Evolutionary conservation across 2,113 vertebrate species (phyloP).

Genomic region (Tetraodon nigroviridis): DNA sequence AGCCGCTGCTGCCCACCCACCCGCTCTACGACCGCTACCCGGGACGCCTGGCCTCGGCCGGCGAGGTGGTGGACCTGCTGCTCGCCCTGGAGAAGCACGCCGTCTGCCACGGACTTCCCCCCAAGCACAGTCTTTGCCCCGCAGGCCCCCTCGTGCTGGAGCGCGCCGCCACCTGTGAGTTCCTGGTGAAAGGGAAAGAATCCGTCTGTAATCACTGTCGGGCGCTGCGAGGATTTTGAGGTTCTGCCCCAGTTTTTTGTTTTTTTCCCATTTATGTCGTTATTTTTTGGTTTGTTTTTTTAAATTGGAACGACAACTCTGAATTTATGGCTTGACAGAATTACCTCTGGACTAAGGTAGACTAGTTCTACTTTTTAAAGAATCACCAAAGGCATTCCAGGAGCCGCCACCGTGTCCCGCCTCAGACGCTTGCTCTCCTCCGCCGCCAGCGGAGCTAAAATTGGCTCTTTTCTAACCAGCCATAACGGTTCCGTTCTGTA

Average conservation of each 20-base stretch:
- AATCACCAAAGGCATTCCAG: conserved; percentile 59
- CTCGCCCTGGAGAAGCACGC: conserved; percentile 67
- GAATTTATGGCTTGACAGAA: conserved; percentile 19
- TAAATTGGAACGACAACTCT: conserved; percentile 3
- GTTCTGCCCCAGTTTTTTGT: neutral
- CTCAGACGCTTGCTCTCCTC: conserved; percentile 8
- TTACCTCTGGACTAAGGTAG: conserved; percentile 42
- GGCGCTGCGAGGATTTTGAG: conserved; percentile 36
- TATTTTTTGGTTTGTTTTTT: neutral
- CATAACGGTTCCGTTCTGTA: neutral
- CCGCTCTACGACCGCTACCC: conserved; percentile 66
- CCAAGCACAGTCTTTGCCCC: neutral
- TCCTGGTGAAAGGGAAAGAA: conserved; percentile 61
- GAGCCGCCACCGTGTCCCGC: conserved; percentile 16
- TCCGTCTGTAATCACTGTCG: conserved; percentile 63
- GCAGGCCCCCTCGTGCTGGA: conserved; percentile 55
- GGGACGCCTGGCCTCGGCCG: conserved; percentile 34
- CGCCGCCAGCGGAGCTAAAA: neutral
- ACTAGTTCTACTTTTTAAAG: conserved; percentile 20
- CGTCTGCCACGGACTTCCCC: conserved; percentile 68
- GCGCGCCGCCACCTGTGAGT: conserved; percentile 71
- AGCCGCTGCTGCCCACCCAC: conserved; percentile 74
- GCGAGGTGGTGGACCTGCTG: conserved; percentile 64
- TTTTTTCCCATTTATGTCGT: neutral
- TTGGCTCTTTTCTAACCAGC: conserved; percentile 5